Percentiles rank a stretch among this genome's conserved stretches.
phyloP scores from a whole-genome alignment of 2,797 vertebrate species.

The Uromys caudimaculatus region DNA sequence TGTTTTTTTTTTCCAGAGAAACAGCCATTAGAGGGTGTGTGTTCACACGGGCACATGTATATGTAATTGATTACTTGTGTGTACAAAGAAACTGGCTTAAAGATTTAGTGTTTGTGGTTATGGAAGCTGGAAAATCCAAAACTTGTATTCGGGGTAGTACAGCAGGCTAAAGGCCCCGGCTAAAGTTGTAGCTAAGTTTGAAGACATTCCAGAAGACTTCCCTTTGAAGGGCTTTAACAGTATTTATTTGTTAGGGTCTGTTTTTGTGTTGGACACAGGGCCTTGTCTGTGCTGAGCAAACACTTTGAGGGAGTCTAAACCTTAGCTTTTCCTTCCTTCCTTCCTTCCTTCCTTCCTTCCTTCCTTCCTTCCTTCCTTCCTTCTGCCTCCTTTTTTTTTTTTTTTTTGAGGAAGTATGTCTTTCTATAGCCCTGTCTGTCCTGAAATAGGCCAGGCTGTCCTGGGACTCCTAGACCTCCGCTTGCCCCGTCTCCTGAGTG shows the following conservation, averaged over 20 bases:
- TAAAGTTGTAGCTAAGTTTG: not conserved
- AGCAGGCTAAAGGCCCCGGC: not conserved
- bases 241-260: too few relatives aligned
- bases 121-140: not conserved
- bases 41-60: not conserved
- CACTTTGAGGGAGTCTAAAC: not conserved
- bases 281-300: not conserved
- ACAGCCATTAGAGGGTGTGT: not conserved
- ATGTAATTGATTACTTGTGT: not conserved
- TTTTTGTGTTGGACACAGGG: not conserved
- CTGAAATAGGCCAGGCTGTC: not conserved
- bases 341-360: not conserved
- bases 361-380: too few relatives aligned
- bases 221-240: not conserved
- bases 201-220: not conserved
- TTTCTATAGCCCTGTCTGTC: not conserved
- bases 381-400: not conserved
- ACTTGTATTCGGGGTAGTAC: not conserved
- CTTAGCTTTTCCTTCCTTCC: not conserved
- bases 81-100: not conserved
- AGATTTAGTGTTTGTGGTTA: not conserved
- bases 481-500: not conserved
- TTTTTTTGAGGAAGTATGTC: not conserved
- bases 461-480: not conserved
- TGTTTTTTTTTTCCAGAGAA: constrained; percentile 1